Evolutionary conservation across 2,888 invertebrate species (phyloP), one percentile per base, ranked within the genome.

Genomic region (Ochropacha duplaris): DNA sequence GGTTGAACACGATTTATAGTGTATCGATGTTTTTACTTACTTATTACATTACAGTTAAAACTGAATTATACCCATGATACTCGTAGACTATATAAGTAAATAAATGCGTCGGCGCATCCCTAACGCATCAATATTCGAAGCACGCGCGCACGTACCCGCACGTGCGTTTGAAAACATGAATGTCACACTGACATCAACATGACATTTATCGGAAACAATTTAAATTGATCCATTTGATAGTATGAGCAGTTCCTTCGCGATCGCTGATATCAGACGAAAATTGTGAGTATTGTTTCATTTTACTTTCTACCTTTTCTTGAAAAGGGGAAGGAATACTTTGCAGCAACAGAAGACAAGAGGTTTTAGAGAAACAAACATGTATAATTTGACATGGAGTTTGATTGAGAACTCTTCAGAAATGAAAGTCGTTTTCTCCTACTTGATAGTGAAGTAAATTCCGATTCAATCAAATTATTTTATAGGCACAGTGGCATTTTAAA

Each of bases 131-230:
- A 44, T 65, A 74, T 71, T 71, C 63, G 55, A 57, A 16, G 26
- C 74, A 71, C 65, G 69, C 66, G 67, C 66, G 55, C 62, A 63
- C 66, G 65, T 58, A 57, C 56, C 6, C 60, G 60, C 69, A 67
- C 72, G 74, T 69, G 71, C 58, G 54, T 39, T 50, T 54, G 49
- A 44, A 60, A 71, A 73, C 62, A 60, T 68, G 67, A 62, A 54
- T 65, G 64, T 66, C 65, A 64, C 58, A 52, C 26, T 34, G 57
- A 66, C 65, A 68, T 68, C 64, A 55, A 72, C 71, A 68, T 67
- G 66, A 64, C 66, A 61, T 62, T 71, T 64, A 68, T 71, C 60
- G 61, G 64, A 55, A 62, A 65, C 63, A 57, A 59, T 72, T 64
- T 55, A 22, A 65, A 64, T 68, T 56, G 58, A 31, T 52, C 8